Conservation (phyloP, 2,797 vertebrate species). For the Lagorchestes hirsutus region DNA sequence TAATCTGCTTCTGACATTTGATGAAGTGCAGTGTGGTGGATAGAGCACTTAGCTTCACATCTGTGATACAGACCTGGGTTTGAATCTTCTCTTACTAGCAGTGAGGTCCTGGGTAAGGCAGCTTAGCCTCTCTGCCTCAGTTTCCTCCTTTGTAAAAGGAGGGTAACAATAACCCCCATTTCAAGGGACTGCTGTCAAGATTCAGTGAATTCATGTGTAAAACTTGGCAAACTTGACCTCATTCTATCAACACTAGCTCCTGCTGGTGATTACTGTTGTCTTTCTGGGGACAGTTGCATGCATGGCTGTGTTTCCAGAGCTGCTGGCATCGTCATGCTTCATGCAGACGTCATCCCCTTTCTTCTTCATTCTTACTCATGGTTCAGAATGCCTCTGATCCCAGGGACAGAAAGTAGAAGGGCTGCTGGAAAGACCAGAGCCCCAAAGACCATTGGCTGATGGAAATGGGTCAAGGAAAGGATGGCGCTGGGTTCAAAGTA, state of each 20-base stretch:
- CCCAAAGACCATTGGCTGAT: background rate
- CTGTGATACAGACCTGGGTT: too few relatives aligned
- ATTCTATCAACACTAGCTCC: fast-evolving
- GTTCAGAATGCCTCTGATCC: background rate
- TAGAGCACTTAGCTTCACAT: background rate
- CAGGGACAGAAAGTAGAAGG: background rate
- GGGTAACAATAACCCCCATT: background rate
- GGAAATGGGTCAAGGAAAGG: too few relatives aligned
- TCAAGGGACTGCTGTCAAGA: background rate
- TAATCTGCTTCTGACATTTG: background rate
- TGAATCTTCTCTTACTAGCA: too few relatives aligned
- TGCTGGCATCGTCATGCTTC: background rate
- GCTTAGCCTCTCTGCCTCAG: background rate
- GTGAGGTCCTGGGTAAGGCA: background rate
- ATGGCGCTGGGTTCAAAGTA: too few relatives aligned
- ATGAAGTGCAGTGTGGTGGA: background rate
- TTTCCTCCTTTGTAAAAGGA: background rate
- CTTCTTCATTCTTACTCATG: background rate
- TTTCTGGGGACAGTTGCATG: background rate
- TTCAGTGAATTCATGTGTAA: background rate
- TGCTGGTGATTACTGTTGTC: too few relatives aligned
- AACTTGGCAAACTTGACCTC: background rate
- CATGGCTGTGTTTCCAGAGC: background rate
- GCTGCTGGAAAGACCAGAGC: too few relatives aligned
- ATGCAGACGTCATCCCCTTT: background rate